Evolutionary conservation across 2,797 vertebrate species (phyloP), one percentile per base, ranked within the genome.

Genomic region (Okamejei kenojei): DNA sequence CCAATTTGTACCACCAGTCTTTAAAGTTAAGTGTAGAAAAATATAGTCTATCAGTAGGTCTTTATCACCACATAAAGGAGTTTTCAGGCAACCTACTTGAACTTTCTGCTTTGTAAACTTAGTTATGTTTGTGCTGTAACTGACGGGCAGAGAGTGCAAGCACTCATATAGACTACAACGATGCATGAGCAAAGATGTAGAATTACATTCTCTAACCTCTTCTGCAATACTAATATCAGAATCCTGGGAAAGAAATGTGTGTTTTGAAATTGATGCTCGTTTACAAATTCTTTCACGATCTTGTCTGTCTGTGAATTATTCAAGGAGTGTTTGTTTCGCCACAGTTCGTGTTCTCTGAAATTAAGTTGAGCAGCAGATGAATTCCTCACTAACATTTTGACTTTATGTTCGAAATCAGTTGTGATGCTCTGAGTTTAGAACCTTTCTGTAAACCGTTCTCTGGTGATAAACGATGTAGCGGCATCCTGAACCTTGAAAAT

Each of bases 1-100:
- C 17, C 32, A 65, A 21, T 88, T 35, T 88, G 63, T 88, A 68
- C 15, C 63, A 88, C n/a, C 61, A 35, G 17, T 32, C 63, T 68
- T 88, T 88, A 88, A 88, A 88, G 7, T 68, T 68, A 61, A 84
- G n/a, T 86, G 82, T 8, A 68, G n/a, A 68, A 88, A 88, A 68
- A 63, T 38, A 4, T 32, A 68, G 63, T 88, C 63, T 63, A 63
- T 86, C 61, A 17, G n/a, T 35, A 68, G 61, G 84, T 23, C 35
- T 65, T 88, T 35, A 68, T 68, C 84, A 88, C n/a, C 84, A 88
- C 61, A 32, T 35, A 35, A 65, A 65, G n/a, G 63, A 88, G n/a
- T 88, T 88, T 35, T 68, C 13, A 35, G 84, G n/a, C n/a, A 68
- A 21, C n/a, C 84, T 88, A 35, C 63, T 68, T 88, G 84, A 88